phyloP scores from a whole-genome alignment of 2,797 vertebrate species.

The Spinus olivaceus region DNA sequence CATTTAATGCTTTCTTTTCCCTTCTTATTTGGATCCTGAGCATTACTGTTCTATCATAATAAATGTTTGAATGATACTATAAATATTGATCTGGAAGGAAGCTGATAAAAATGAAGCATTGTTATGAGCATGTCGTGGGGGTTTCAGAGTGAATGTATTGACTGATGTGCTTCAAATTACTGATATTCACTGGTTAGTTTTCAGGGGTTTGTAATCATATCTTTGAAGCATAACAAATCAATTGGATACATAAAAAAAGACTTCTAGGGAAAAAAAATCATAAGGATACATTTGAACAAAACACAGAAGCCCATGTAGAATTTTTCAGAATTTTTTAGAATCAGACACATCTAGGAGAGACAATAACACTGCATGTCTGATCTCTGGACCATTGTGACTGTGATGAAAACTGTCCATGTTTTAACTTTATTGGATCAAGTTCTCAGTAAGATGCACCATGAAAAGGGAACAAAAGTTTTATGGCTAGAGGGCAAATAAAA shows the following conservation, averaged over 20 bases:
- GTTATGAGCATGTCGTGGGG: constrained; percentile 38
- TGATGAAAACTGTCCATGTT: background rate
- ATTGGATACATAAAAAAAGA: background rate
- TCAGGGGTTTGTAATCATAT: constrained; percentile 65
- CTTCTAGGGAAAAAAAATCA: background rate
- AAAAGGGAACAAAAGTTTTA: background rate
- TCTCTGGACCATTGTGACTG: background rate
- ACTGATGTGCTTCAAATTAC: constrained; percentile 75
- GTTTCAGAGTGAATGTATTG: constrained; percentile 66
- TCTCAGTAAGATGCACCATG: background rate
- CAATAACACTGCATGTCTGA: background rate
- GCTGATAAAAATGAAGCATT: constrained; percentile 63
- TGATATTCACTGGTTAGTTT: constrained; percentile 60
- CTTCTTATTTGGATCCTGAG: background rate
- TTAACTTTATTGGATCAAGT: background rate
- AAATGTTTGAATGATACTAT: constrained; percentile 63
- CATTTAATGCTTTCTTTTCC: background rate
- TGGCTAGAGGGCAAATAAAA: background rate
- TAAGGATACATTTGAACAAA: background rate
- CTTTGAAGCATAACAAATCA: constrained; percentile 35
- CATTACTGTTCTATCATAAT: constrained; percentile 7
- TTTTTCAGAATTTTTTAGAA: background rate
- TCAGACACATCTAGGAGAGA: background rate
- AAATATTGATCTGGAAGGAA: constrained; percentile 70
- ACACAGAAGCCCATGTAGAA: background rate